Conservation (phyloP, 2,888 invertebrate genomes). For the Synanthedon andrenaeformis region DNA sequence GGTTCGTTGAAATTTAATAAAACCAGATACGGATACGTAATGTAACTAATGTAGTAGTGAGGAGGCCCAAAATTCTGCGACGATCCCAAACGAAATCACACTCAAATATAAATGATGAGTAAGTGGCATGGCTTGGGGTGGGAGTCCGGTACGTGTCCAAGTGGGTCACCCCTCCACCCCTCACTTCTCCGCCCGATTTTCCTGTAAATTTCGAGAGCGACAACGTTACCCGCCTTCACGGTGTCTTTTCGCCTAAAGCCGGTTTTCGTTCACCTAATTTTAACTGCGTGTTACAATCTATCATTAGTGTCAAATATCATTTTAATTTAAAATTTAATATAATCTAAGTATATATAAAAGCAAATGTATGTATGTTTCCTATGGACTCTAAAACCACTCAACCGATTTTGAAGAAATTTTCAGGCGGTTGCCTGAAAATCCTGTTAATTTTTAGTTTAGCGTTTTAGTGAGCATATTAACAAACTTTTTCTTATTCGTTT, state of each 20-base stretch:
- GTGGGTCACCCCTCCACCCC: conserved; percentile 26
- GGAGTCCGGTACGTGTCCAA: conserved; percentile 52
- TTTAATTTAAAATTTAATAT: no score
- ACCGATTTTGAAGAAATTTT: no score
- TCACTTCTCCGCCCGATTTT: conserved; percentile 25
- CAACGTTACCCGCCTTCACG: conserved; percentile 38
- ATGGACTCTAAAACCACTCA: no score
- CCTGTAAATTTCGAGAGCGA: conserved; percentile 52
- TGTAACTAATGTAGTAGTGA: conserved; percentile 56
- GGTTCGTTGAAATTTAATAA: conserved; percentile 49
- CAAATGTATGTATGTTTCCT: no score
- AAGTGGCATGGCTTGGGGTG: conserved; percentile 35
- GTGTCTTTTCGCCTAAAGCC: conserved; percentile 30
- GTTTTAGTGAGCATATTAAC: no score
- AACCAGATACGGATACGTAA: conserved; percentile 51
- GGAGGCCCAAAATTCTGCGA: conserved; percentile 39
- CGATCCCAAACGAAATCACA: conserved; percentile 61
- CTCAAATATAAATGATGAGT: conserved; percentile 65
- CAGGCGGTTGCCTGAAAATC: no score
- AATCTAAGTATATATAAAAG: no score
- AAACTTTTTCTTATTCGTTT: no score
- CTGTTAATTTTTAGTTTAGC: no score
- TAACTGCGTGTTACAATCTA: conserved; percentile 17
- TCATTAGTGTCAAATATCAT: no score
- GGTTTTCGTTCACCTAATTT: conserved; percentile 27